These are phyloP conservation scores for Dendrocincla fuliginosa DNA, from an alignment of 2,797 vertebrate species.

Conservation along the genomic window DNA sequence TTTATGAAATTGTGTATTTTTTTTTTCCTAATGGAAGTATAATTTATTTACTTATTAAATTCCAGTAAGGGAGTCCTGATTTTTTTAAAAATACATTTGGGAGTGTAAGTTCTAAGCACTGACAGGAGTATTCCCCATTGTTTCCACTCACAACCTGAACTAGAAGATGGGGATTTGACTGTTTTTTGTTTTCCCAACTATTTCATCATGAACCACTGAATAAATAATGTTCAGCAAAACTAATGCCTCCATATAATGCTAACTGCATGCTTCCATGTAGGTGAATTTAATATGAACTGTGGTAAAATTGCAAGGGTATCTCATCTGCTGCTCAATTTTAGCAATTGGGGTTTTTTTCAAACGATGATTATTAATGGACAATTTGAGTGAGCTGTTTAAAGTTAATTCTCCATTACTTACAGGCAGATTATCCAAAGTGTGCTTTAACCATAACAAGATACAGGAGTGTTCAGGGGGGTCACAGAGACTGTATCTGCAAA, in stretches of 20 bases:
- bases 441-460: neutral
- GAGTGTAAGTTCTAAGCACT: neutral
- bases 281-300: neutral
- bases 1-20: conserved; percentile 25
- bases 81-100: neutral
- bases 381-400: neutral
- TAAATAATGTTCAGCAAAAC: neutral
- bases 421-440: neutral
- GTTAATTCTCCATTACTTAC: neutral
- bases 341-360: neutral
- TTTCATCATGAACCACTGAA: conserved; percentile 3
- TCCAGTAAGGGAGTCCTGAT: neutral
- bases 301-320: neutral
- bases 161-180: neutral
- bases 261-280: neutral
- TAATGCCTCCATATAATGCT: neutral
- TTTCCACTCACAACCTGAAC: neutral
- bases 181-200: neutral
- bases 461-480: neutral
- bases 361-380: neutral
- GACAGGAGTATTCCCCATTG: neutral
- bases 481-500: fast-evolving
- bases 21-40: neutral
- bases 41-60: conserved; percentile 46
- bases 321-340: neutral